Evolutionary conservation across 2,888 invertebrate genomes (phyloP).

Genomic region (Tortrix viridana): DNA sequence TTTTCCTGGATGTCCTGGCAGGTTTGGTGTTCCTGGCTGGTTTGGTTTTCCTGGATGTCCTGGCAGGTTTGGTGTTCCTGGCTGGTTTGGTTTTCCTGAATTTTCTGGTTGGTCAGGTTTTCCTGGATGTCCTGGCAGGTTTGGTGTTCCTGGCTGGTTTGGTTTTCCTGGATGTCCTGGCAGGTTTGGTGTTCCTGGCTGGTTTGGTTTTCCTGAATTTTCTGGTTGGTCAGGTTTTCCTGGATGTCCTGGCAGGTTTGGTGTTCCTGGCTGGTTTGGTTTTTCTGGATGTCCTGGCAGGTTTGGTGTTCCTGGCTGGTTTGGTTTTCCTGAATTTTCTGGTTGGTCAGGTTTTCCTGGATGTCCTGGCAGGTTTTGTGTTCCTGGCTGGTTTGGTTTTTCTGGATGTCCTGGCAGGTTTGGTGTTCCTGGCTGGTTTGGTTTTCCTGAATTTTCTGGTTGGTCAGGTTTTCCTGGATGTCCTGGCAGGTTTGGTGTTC

Average conservation of each 20-base stretch:
- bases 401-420: neutral
- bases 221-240: too few species aligned
- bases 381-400: neutral
- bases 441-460: neutral
- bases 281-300: too few species aligned
- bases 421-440: neutral
- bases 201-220: neutral
- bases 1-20: neutral
- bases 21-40: neutral
- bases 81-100: neutral
- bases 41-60: neutral
- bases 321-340: neutral
- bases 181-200: neutral
- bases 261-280: neutral
- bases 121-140: neutral
- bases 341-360: neutral
- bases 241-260: neutral
- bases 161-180: neutral
- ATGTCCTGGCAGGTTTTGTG: neutral
- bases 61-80: too few species aligned
- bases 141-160: neutral
- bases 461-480: neutral
- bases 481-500: too few species aligned
- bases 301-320: neutral
- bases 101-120: neutral